These are phyloP conservation scores for Malaclemys terrapin DNA, from an alignment of 2,113 vertebrate species.

Conservation along the genomic window DNA sequence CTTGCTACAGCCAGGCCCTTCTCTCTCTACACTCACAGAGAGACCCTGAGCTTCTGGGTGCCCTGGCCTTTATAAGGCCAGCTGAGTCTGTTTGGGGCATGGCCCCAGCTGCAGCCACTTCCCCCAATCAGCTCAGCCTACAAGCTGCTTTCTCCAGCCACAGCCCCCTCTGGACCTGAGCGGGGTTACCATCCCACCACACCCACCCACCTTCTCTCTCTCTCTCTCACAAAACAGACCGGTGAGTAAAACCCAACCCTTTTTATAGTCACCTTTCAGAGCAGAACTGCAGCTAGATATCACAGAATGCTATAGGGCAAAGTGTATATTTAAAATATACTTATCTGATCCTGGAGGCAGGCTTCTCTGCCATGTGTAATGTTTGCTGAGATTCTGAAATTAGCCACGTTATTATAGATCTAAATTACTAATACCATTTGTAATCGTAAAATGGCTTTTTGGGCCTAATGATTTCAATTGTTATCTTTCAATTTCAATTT, in stretches of 20 bases:
- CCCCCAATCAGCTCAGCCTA: too few species aligned
- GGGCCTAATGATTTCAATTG: background rate
- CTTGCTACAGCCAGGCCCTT: too few species aligned
- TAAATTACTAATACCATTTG: background rate
- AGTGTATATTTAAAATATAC: background rate
- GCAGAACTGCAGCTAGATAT: background rate
- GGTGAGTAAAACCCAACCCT: background rate
- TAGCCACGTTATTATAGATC: background rate
- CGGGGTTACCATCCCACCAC: too few species aligned
- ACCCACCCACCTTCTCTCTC: too few species aligned
- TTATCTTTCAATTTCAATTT: background rate
- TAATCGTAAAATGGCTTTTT: background rate
- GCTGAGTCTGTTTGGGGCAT: too few species aligned
- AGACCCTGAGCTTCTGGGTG: too few species aligned
- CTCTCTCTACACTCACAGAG: too few species aligned
- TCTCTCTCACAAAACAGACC: background rate
- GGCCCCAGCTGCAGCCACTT: too few species aligned
- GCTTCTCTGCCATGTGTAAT: background rate
- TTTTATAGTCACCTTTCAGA: background rate
- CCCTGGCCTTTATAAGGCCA: too few species aligned
- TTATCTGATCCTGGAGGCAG: background rate
- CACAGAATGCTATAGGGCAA: background rate
- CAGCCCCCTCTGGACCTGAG: too few species aligned
- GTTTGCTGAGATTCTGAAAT: background rate
- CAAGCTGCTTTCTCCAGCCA: too few species aligned